Percentiles rank a stretch among this genome's conserved stretches.
Conservation (phyloP, 1,140 invertebrate genomes). For the Achatina immaculata region DNA sequence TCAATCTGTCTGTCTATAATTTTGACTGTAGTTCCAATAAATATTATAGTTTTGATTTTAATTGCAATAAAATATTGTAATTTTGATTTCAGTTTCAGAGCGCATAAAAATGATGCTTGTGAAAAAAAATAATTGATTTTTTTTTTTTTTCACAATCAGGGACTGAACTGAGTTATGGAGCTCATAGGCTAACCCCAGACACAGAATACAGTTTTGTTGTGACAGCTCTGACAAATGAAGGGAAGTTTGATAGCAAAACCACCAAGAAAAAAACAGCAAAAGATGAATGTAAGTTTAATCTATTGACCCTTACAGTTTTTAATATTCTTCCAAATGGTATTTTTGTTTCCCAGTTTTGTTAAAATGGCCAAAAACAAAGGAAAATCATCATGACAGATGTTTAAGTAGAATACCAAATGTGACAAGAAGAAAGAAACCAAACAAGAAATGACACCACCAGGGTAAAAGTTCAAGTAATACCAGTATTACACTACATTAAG, state of each 20-base stretch:
- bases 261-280: conserved; percentile 68
- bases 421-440: not conserved
- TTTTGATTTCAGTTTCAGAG: too few relatives aligned
- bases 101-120: too few relatives aligned
- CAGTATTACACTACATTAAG: too few relatives aligned
- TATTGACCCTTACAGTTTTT: not conserved
- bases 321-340: not conserved
- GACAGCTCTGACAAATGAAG: conserved; percentile 68
- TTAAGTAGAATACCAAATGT: not conserved
- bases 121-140: too few relatives aligned
- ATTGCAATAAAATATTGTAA: too few relatives aligned
- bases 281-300: conserved; percentile 68
- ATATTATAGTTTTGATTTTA: too few relatives aligned
- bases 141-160: too few relatives aligned
- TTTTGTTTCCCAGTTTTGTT: not conserved
- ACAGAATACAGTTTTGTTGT: conserved; percentile 70
- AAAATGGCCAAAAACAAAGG: not conserved
- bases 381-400: too few relatives aligned
- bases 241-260: conserved; percentile 68
- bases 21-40: too few relatives aligned
- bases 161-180: conserved; percentile 61
- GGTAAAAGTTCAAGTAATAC: too few relatives aligned
- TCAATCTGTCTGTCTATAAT: too few relatives aligned
- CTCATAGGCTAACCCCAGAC: conserved; percentile 63
- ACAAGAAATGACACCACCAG: too few relatives aligned